Evolutionary conservation across 2,888 invertebrate genomes (phyloP), one percentile per base, ranked within the genome.

Genomic region (Lepetodrilus schrolli): DNA sequence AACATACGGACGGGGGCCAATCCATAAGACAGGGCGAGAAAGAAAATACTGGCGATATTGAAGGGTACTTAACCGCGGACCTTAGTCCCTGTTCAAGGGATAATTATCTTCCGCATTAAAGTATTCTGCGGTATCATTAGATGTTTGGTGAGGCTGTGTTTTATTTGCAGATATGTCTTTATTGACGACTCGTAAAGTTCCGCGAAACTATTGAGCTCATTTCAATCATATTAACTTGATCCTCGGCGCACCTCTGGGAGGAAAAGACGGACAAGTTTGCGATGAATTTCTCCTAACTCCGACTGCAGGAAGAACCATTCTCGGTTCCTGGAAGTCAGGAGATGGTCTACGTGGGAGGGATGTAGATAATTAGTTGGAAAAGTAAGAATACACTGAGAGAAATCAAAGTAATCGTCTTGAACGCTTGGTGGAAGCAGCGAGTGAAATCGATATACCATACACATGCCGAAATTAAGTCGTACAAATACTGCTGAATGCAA

Each of bases 201-300:
- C 30, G 26, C 34, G 58, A 58, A 58, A 58, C 34, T 17, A 30
- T 34, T 30, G 30, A 10, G 58, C 58, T 58, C 58, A 58, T 58
- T 58, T 58, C 58, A 58, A 58, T 58, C 58, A 58, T 58, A 58
- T 58, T 58, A 58, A 58, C 58, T 58, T 58, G 58, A 58, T 30
- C 58, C 17, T 26, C 58, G 26, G 17, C 34, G 30, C 58, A 30
- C 58, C 58, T 58, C 34, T 10, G 58, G 58, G 58, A 30, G 34
- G 34, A 30, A 34, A 30, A 13, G 58, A 30, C 17, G 58, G 30
- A 58, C 58, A 58, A 58, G 58, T 34, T n/a, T 17, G 58, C 13
- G 58, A 58, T 58, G 58, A 58, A 58, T 58, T 30, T 26, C 58
- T 58, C 17, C 58, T 58, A 58, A 58, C 34, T 58, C n/a, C n/a